These are phyloP conservation scores for Sicus ferrugineus DNA, from an alignment of 2,888 invertebrate genomes.

Conservation along the genomic window DNA sequence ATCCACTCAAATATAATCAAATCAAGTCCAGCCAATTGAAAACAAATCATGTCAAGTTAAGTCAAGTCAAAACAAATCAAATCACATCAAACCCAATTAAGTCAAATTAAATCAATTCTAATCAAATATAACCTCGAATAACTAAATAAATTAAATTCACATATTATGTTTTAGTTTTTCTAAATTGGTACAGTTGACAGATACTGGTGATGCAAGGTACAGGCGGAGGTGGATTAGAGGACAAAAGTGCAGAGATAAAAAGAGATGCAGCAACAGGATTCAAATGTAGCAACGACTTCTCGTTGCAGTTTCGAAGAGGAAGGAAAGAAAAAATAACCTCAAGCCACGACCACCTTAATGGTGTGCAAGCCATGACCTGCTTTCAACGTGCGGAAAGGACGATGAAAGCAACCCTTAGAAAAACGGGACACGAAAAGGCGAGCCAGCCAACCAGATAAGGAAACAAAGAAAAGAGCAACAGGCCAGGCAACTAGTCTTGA, in stretches of 20 bases:
- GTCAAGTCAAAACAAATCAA: too few species aligned
- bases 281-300: neutral
- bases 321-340: neutral
- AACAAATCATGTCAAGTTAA: too few species aligned
- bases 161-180: too few species aligned
- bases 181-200: neutral
- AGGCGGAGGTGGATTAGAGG: neutral
- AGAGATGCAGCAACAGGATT: neutral
- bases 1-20: too few species aligned
- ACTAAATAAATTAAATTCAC: too few species aligned
- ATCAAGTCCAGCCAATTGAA: too few species aligned
- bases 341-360: neutral
- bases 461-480: constrained; percentile 13
- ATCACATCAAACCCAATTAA: too few species aligned
- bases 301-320: neutral
- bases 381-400: neutral
- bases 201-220: neutral
- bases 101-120: too few species aligned
- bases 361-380: too few species aligned
- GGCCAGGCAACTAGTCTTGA: neutral
- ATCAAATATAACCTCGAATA: too few species aligned
- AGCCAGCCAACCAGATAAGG: neutral
- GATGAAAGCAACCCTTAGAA: neutral
- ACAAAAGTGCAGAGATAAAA: neutral
- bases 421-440: neutral